A percentile compares a stretch with the other conserved stretches of the same genome.
Evolutionary conservation across 2,888 invertebrate species (phyloP).

Genomic region (Phasia obesa): DNA sequence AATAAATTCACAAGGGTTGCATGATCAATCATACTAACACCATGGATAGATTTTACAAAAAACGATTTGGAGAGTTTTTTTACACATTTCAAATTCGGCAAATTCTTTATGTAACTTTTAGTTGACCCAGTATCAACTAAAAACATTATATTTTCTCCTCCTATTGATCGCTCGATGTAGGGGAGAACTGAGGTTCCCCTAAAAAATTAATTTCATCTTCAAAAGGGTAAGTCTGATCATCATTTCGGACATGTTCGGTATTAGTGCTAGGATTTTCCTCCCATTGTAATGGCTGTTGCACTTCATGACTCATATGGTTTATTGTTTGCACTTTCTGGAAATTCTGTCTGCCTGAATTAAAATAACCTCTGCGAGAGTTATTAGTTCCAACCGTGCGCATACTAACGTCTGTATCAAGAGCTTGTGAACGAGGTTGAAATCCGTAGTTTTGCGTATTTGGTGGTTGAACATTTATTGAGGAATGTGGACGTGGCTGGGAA

Average conservation of each 20-base stretch:
- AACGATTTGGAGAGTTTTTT: slow-evolving; percentile 20
- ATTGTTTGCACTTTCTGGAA: neutral
- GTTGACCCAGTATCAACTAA: slow-evolving; percentile 58
- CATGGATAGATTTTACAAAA: slow-evolving; percentile 56
- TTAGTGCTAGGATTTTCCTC: too few relatives aligned
- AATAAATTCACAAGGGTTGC: slow-evolving; percentile 49
- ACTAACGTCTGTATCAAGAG: neutral
- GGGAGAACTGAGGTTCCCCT: slow-evolving; percentile 42
- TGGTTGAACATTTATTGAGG: neutral
- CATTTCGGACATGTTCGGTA: too few relatives aligned
- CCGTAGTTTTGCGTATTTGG: neutral
- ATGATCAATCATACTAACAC: slow-evolving; percentile 33
- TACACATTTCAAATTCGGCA: slow-evolving; percentile 41
- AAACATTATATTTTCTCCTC: slow-evolving; percentile 34
- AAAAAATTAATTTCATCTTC: slow-evolving; percentile 62
- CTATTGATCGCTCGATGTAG: slow-evolving; percentile 45
- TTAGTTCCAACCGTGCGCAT: neutral
- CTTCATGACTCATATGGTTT: neutral
- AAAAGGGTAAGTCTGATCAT: neutral
- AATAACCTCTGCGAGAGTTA: neutral
- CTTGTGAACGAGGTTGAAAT: neutral
- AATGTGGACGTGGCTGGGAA: neutral
- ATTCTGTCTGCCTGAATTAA: too few relatives aligned
- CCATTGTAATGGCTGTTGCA: too few relatives aligned
- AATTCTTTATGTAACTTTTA: slow-evolving; percentile 63